These are phyloP conservation scores for Eristalis intricaria DNA, from an alignment of 2,888 invertebrate genomes.

Conservation along the genomic window DNA sequence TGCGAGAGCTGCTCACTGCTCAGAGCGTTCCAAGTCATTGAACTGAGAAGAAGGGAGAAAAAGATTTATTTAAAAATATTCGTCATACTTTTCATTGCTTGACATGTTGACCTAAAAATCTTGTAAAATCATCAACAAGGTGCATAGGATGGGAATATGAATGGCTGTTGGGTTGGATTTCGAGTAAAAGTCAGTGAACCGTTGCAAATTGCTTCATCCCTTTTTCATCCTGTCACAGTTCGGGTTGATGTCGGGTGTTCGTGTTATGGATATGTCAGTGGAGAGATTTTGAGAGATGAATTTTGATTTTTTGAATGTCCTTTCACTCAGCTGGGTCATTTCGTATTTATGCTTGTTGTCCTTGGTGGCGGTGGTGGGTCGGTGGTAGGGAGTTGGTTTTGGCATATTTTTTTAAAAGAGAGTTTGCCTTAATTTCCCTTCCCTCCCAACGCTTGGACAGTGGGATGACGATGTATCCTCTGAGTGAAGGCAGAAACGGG, in stretches of 20 bases:
- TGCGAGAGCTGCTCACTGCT: background rate
- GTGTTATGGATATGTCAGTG: conserved; percentile 29
- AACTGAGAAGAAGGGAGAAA: conserved; percentile 21
- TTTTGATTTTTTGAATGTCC: conserved; percentile 52
- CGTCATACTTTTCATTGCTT: conserved; percentile 58
- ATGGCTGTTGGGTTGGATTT: conserved; percentile 36
- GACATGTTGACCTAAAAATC: conserved; percentile 72
- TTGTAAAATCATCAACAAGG: conserved; percentile 67
- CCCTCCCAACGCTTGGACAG: background rate
- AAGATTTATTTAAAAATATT: conserved; percentile 65
- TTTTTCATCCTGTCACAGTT: conserved; percentile 59
- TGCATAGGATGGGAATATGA: background rate
- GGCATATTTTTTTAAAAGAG: background rate
- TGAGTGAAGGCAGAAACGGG: background rate
- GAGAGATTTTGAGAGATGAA: conserved; percentile 63
- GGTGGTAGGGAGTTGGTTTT: background rate
- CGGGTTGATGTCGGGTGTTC: conserved; percentile 1
- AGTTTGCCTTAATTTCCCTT: conserved; percentile 9
- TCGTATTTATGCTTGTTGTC: background rate
- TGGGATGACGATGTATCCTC: background rate
- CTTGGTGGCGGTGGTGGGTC: background rate
- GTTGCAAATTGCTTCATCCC: conserved; percentile 66
- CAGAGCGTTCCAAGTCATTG: conserved; percentile 53
- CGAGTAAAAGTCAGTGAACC: conserved; percentile 65
- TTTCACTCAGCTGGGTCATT: conserved; percentile 4